phyloP scores from a whole-genome alignment of 2,113 vertebrate genomes.

The Podiceps cristatus region DNA sequence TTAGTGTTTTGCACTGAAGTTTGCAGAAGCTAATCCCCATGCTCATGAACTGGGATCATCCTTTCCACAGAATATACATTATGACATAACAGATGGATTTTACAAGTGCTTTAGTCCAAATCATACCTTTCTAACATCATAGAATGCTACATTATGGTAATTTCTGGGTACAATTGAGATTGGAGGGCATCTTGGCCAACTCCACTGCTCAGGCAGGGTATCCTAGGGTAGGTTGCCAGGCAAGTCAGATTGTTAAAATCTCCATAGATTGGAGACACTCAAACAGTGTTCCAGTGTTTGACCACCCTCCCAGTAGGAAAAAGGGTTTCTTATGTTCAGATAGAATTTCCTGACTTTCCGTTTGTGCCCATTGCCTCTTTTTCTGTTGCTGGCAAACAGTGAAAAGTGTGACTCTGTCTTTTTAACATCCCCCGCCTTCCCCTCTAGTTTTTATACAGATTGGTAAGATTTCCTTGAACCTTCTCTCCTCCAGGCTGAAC shows the following conservation, averaged over 20 bases:
- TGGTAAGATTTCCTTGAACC: neutral
- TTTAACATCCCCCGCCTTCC: neutral
- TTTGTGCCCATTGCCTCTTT: neutral
- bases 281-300: neutral
- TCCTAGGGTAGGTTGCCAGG: neutral
- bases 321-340: neutral
- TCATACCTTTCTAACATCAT: neutral
- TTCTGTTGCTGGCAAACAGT: neutral
- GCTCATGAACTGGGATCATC: neutral
- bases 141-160: neutral
- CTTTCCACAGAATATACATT: neutral
- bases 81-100: neutral
- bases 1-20: neutral
- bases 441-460: neutral
- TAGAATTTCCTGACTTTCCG: neutral
- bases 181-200: neutral
- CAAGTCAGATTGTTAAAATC: neutral
- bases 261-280: neutral
- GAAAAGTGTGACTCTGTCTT: neutral
- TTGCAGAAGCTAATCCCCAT: neutral
- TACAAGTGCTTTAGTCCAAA: neutral
- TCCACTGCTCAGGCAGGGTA: neutral
- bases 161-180: neutral
- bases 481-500: neutral
- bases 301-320: neutral